Percentiles rank a stretch among this genome's conserved stretches.
Conservation (phyloP, 2,797 vertebrate species). For the Chelmon rostratus region DNA sequence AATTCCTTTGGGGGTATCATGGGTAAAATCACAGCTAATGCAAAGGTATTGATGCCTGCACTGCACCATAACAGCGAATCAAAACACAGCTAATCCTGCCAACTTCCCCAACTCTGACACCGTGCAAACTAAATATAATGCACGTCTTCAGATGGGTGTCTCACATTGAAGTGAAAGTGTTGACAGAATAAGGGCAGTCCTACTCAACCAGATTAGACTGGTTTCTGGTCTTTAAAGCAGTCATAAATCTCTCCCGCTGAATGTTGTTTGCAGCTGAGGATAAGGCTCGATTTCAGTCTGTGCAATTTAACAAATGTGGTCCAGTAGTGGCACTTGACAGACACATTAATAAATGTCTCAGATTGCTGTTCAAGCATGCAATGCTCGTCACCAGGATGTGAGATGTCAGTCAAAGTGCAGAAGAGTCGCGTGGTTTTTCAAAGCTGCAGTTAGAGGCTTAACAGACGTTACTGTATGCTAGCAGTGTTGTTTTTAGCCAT, state of each 20-base stretch:
- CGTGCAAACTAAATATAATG: slow-evolving; percentile 62
- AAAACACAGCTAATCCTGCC: slow-evolving; percentile 57
- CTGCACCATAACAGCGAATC: slow-evolving; percentile 45
- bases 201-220: slow-evolving; percentile 52
- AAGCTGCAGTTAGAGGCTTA: not conserved
- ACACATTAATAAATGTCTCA: slow-evolving; percentile 43
- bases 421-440: not conserved
- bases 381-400: slow-evolving; percentile 25
- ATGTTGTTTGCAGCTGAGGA: slow-evolving; percentile 29
- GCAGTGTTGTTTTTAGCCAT: not conserved
- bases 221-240: slow-evolving; percentile 45
- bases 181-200: slow-evolving; percentile 73
- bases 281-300: slow-evolving; percentile 1
- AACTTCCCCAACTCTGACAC: slow-evolving; percentile 49
- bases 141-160: slow-evolving; percentile 39
- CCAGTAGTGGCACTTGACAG: slow-evolving; percentile 29
- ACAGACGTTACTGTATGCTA: not conserved
- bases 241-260: slow-evolving; percentile 28
- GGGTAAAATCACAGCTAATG: slow-evolving; percentile 62
- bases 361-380: slow-evolving; percentile 24
- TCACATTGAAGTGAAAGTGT: slow-evolving; percentile 23
- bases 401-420: slow-evolving; percentile 24
- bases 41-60: slow-evolving; percentile 58
- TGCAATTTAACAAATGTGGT: slow-evolving; percentile 32
- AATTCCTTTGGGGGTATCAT: slow-evolving; percentile 54